Percentiles rank a stretch among this genome's conserved stretches.
Evolutionary conservation across 2,113 vertebrate genomes (phyloP).

Genomic region (Pandion haliaetus): DNA sequence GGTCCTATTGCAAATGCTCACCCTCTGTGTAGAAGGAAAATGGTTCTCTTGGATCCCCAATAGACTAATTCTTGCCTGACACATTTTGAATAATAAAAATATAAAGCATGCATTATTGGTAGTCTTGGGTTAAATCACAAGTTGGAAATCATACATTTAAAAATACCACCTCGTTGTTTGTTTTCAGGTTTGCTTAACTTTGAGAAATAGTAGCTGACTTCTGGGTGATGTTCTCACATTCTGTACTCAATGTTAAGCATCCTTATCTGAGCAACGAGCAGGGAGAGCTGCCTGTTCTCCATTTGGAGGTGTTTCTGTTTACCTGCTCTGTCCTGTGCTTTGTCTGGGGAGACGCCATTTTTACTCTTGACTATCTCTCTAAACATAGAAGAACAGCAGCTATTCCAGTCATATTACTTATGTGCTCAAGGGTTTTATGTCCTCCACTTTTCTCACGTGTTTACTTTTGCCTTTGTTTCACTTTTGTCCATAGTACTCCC

Average conservation of each 20-base stretch:
- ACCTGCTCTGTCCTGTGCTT: not conserved
- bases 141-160: not conserved
- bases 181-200: not conserved
- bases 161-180: not conserved
- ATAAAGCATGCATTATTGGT: not conserved
- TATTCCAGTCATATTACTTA: not conserved
- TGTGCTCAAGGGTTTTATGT: not conserved
- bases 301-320: not conserved
- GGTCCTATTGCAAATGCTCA: not conserved
- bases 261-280: fast-evolving
- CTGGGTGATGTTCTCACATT: not conserved
- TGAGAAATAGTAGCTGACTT: not conserved
- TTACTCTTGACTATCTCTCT: not conserved
- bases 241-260: not conserved
- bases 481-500: not conserved
- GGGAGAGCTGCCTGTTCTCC: not conserved
- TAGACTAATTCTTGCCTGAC: not conserved
- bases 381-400: not conserved
- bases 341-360: not conserved
- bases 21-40: not conserved
- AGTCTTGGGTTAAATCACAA: not conserved
- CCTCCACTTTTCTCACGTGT: not conserved
- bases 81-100: not conserved
- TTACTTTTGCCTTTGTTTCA: not conserved
- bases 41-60: not conserved